phyloP scores from a whole-genome alignment of 2,113 vertebrate species.

The Mellivora capensis region DNA sequence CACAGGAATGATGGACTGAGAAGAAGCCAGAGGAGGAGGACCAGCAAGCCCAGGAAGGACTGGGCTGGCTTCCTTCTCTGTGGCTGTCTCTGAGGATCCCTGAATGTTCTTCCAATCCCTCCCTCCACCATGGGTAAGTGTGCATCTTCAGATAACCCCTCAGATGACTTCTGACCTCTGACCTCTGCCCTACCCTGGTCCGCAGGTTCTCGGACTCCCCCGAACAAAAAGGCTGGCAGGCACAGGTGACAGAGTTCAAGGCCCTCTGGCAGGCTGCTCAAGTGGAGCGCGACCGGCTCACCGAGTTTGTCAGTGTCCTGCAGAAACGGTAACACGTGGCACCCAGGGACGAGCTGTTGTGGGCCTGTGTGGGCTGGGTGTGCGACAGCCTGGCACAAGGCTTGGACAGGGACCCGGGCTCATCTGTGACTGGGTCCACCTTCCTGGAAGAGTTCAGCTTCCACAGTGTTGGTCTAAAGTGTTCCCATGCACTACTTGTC shows the following conservation, averaged over 20 bases:
- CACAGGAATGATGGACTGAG: neutral
- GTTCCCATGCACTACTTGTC: neutral
- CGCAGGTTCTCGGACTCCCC: conserved; percentile 26
- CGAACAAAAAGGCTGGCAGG: conserved; percentile 74
- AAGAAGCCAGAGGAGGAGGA: neutral
- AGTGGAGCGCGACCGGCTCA: conserved; percentile 84
- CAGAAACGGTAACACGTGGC: conserved; percentile 83
- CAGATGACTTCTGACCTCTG: neutral
- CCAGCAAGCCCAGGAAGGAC: neutral
- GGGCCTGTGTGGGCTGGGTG: neutral
- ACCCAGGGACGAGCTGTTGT: fast-evolving
- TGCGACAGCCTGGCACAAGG: neutral
- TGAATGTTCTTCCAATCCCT: neutral
- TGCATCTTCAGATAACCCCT: neutral
- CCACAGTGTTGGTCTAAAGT: neutral
- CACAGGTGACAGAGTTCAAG: conserved; percentile 80
- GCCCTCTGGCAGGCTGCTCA: conserved; percentile 82
- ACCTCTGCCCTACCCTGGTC: neutral
- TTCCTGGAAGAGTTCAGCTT: neutral
- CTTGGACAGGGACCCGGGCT: neutral
- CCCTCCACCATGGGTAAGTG: neutral
- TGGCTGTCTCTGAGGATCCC: neutral
- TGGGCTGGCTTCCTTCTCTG: neutral
- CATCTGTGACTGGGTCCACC: neutral
- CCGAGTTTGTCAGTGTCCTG: conserved; percentile 83